These are phyloP conservation scores for Petaurus breviceps DNA, from an alignment of 2,113 vertebrate genomes.

Conservation along the genomic window DNA sequence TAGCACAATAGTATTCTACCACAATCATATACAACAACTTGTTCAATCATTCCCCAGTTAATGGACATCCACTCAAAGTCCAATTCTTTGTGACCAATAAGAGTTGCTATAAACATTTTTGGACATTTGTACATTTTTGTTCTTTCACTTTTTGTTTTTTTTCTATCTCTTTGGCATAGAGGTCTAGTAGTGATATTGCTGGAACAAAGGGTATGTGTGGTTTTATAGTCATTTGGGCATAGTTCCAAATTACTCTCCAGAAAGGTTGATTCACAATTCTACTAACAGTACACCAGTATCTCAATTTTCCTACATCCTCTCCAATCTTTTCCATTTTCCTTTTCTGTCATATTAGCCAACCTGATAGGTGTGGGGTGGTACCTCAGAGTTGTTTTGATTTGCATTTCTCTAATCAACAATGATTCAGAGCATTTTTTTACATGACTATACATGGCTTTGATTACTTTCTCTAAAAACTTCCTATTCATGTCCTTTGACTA, in stretches of 20 bases:
- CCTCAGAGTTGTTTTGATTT: no score
- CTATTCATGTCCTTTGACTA: no score
- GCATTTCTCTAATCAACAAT: no score
- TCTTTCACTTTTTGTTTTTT: background rate
- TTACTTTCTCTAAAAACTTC: no score
- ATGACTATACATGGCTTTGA: no score
- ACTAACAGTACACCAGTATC: background rate
- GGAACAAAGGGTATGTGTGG: background rate
- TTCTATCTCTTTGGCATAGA: background rate
- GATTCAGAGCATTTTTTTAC: no score
- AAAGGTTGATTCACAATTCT: background rate
- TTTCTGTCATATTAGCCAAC: no score
- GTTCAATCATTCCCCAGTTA: no score
- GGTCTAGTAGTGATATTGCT: background rate
- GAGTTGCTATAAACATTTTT: background rate
- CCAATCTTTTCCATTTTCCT: no score
- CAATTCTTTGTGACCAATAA: background rate
- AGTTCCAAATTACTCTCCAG: background rate
- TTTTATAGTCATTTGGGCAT: background rate
- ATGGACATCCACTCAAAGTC: background rate
- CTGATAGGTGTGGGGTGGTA: no score
- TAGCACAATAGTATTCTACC: background rate
- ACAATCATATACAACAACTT: background rate
- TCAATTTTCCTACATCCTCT: no score
- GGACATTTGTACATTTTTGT: background rate